These are phyloP conservation scores for Eristalis tenax DNA, from an alignment of 2,888 invertebrate genomes.

Conservation along the genomic window DNA sequence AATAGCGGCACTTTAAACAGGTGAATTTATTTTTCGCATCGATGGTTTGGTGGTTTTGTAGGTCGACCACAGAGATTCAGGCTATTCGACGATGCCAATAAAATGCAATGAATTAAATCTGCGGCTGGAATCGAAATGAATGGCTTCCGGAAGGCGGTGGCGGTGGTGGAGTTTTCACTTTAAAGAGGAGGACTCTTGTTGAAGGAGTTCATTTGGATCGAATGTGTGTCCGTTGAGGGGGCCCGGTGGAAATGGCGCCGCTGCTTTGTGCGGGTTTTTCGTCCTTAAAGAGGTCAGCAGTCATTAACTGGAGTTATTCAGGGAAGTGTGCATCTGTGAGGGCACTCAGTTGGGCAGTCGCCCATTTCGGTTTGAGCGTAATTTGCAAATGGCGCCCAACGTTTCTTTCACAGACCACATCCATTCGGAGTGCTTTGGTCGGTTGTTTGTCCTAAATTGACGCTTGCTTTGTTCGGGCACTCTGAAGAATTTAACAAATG, in stretches of 20 bases:
- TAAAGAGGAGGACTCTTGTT: background rate
- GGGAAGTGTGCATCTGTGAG: background rate
- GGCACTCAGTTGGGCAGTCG: background rate
- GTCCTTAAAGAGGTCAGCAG: background rate
- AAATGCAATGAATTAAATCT: slow-evolving; percentile 63
- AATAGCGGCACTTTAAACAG: slow-evolving; percentile 40
- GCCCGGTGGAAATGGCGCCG: background rate
- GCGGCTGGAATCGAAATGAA: slow-evolving; percentile 42
- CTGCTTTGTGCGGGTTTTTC: background rate
- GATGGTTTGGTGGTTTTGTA: slow-evolving; percentile 67
- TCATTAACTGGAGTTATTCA: background rate
- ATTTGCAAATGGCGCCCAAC: background rate
- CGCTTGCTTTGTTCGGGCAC: background rate
- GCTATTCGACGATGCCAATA: slow-evolving; percentile 52
- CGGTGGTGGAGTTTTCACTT: background rate
- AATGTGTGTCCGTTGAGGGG: background rate
- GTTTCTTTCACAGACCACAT: background rate
- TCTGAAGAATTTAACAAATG: background rate
- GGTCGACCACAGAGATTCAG: slow-evolving; percentile 55
- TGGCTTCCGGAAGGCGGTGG: background rate
- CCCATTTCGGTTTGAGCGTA: background rate
- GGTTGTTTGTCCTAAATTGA: background rate
- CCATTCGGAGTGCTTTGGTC: background rate
- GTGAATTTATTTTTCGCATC: slow-evolving; percentile 70
- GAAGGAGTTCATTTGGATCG: background rate